Evolutionary conservation across 2,797 vertebrate genomes (phyloP).

Genomic region (Phataginus tetradactyla): DNA sequence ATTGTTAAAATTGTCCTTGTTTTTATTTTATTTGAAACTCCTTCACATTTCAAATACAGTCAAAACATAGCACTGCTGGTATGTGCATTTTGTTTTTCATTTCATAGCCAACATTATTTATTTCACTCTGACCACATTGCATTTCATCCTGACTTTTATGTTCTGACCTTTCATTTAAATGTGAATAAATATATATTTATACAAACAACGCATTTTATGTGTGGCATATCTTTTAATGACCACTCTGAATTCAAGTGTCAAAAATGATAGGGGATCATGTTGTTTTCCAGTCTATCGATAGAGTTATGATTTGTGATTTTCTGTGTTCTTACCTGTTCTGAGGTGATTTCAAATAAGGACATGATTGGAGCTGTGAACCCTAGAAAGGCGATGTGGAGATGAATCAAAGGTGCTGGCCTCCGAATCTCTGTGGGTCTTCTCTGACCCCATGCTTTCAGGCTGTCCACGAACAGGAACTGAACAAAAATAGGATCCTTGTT

Average conservation of each 20-base stretch:
- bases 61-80: background rate
- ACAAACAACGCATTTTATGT: background rate
- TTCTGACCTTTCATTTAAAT: conserved; percentile 63
- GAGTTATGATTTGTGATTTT: conserved; percentile 7
- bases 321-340: background rate
- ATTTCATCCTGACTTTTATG: conserved; percentile 52
- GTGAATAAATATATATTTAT: conserved; percentile 60
- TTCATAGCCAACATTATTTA: background rate
- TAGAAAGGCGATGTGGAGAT: background rate
- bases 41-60: background rate
- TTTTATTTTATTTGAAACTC: conserved; percentile 10
- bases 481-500: background rate
- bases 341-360: conserved; percentile 31
- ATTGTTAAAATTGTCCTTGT: background rate
- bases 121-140: conserved; percentile 57
- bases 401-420: background rate
- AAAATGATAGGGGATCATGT: background rate
- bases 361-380: background rate
- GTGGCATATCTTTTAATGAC: conserved; percentile 39
- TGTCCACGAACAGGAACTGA: background rate
- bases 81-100: background rate
- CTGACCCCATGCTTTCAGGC: fast-evolving
- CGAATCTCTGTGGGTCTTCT: background rate
- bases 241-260: conserved; percentile 32
- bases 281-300: background rate